Percentiles rank a stretch among this genome's conserved stretches.
These are phyloP conservation scores for Calliopum simillimum DNA, from an alignment of 2,888 invertebrate species.

Conservation along the genomic window DNA sequence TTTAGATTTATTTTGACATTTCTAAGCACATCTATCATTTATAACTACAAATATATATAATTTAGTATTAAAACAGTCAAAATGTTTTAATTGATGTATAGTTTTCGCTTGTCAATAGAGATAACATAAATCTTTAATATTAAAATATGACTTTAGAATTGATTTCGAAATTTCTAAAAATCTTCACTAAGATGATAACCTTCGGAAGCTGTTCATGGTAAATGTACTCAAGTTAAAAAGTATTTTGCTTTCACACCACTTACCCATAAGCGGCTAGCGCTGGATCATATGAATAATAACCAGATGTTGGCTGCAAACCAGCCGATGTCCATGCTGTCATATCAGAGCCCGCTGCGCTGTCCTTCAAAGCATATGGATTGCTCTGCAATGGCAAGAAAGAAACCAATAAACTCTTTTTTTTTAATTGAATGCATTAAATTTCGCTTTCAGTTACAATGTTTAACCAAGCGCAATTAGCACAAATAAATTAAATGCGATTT, in stretches of 20 bases:
- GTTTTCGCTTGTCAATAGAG: neutral
- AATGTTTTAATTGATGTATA: no score
- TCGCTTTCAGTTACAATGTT: conserved; percentile 13
- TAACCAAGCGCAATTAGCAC: neutral
- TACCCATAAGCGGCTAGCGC: conserved; percentile 89
- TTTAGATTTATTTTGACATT: no score
- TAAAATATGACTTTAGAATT: no score
- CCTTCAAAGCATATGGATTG: conserved; percentile 90
- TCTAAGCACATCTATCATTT: no score
- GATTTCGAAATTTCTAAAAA: no score
- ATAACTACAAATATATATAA: no score
- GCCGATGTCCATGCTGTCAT: conserved; percentile 94
- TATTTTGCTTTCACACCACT: conserved; percentile 71
- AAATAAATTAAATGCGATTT: no score
- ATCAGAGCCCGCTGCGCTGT: conserved; percentile 84
- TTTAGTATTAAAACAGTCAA: no score
- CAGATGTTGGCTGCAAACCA: conserved; percentile 89
- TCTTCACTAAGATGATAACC: no score
- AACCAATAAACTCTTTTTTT: neutral
- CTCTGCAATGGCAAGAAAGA: conserved; percentile 74
- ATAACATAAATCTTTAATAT: no score
- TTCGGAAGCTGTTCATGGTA: no score
- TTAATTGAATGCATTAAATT: conserved; percentile 6
- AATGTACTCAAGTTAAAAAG: no score
- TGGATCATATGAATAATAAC: conserved; percentile 94